Conservation (phyloP, 1,140 invertebrate species). For the Oedothorax gibbosus region DNA sequence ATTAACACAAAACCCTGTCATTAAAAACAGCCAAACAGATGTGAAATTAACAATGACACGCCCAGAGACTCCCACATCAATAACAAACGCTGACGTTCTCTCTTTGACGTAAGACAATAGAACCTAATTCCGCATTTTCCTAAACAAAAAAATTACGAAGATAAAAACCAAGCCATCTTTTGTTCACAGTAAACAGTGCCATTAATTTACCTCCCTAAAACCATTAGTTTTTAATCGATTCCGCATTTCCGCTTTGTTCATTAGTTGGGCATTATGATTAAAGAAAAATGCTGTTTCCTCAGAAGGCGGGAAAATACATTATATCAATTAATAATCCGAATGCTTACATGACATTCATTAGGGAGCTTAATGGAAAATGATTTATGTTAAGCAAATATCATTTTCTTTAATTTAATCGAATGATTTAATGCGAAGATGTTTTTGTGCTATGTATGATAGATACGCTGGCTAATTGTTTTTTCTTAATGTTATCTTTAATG, state of each 20-base stretch:
- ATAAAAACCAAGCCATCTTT: background rate
- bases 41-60: background rate
- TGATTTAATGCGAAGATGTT: constrained; percentile 26
- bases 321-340: constrained; percentile 50
- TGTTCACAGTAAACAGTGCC: constrained; percentile 15
- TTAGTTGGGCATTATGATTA: constrained; percentile 22
- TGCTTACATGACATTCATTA: constrained; percentile 36
- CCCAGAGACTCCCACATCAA: background rate
- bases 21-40: too few species aligned
- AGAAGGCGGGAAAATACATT: constrained; percentile 13
- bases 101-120: background rate
- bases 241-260: constrained; percentile 16
- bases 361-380: constrained; percentile 26
- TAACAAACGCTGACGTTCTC: constrained; percentile 17
- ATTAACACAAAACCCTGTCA: too few species aligned
- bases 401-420: constrained; percentile 25
- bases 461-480: too few species aligned
- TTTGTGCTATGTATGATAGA: too few species aligned
- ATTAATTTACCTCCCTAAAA: constrained; percentile 21
- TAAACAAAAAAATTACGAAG: background rate
- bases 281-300: constrained; percentile 16
- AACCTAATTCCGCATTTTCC: background rate
- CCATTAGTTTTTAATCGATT: constrained; percentile 42
- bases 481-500: too few species aligned
- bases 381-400: constrained; percentile 43